Evolutionary conservation across 2,888 invertebrate species (phyloP), one percentile per base, ranked within the genome.

Genomic region (Atherix ibis): DNA sequence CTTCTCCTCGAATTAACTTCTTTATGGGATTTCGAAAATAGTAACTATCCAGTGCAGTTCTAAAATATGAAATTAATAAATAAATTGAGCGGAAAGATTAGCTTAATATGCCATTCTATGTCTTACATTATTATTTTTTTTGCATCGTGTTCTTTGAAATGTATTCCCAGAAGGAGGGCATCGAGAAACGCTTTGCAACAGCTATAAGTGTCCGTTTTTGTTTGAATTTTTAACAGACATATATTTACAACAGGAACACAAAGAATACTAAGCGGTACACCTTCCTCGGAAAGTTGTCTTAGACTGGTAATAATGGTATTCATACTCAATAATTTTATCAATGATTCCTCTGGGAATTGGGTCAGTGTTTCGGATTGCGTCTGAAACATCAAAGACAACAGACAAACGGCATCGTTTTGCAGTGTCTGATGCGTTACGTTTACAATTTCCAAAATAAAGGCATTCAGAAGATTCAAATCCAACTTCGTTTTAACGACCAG

Each of bases 321-420:
- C 10, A 59, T 56, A 26, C 53, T 48, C 0, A 64, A 53, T 9
- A 73, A 54, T 47, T 69, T 66, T 16, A 56, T 48, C 3, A 78
- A 50, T 2, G 73, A 62, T 18, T 58, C 58, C 10, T 65, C 57
- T 0, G 72, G 63, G 31, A 81, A 63, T 8, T 48, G 51, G 0
- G 50, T 63, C 2, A 67, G 48, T 25, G 66, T 63, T 37, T 56
- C 50, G 10, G 54, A 50, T 36, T 84, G 81, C 10, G 68, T 68
- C 42, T 77, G 75, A 48, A 75, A 81, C 31, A 85, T 63, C 43
- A 79, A 64, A n/a, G 76, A 62, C 16, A 87, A 56, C 10, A 83
- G 58, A 25, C 78, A 54, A 6, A 75, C 58, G 0, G 73, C 68
- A 49, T 84, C 80, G 3, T 58, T 58, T 10, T 71, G 62, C 30